Base-by-base conservation (phyloP, 2,797 vertebrate species). In the Ctenopoma kingsleyae region DNA sequence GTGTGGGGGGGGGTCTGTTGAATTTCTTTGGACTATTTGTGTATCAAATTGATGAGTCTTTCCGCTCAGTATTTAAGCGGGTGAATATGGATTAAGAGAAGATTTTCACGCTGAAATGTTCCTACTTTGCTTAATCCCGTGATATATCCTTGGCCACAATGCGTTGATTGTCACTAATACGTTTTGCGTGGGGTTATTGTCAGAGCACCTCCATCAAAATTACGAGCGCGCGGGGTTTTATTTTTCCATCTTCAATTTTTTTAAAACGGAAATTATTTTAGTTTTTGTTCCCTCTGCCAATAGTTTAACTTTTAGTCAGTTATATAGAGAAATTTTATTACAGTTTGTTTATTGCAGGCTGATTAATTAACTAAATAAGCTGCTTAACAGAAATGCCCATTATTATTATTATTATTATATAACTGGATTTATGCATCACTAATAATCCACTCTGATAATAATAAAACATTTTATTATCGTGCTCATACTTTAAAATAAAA, bases 151-250 rank as follows among this genome's bases (percentile, higher is more conserved):
- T 2, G 60, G 79, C 83, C 74, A 91, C 86, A 91, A 91, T 91
- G 90, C 89, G 83, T 71, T 93, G 91, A 93, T 92, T 93, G 92
- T 90, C 91, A 94, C 89, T 93, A 93, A 93, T 94, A 57, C 81
- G 78, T 83, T 85, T 67, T 82, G 76, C 76, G 79, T 83, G 81
- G 15, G 85, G 70, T 72, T 91, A 79, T 90, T 86, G 87, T 80
- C 72, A 70, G 38, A 83, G 63, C 71, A 71, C 59, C 74, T 87
- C 86, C 74, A 69, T 90, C 84, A 89, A 63, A 81, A 89, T 79
- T 47, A 78, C 12, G 46, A 85, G 64, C 47, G 6, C 0, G 41
- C 9, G 10, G 8, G 0, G 11, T 36, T 59, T 69, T 65, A 25
- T 38, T 11, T 15, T 41, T 41, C 5, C 52, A 19, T 5, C 1